Conservation (phyloP, 1,140 invertebrate species). For the Nebria ingens region DNA sequence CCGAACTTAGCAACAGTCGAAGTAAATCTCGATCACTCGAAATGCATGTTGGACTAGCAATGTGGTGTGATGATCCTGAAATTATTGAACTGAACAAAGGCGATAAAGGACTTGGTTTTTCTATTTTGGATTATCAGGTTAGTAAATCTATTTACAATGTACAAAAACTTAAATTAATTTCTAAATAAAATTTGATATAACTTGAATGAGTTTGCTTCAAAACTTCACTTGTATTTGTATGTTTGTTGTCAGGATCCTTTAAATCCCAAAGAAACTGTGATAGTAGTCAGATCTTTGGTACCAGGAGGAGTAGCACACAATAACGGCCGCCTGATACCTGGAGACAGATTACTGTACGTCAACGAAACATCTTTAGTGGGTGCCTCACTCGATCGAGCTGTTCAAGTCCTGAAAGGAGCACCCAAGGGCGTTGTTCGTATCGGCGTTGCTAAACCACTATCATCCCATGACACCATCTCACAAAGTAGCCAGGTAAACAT, state of each 20-base stretch:
- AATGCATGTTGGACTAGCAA: conserved; percentile 71
- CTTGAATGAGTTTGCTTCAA: not conserved
- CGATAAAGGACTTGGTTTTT: conserved; percentile 79
- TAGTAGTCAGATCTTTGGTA: conserved; percentile 79
- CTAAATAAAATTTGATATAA: not conserved
- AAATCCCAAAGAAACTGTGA: conserved; percentile 72
- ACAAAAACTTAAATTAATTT: not conserved
- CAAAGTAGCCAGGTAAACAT: conserved; percentile 44
- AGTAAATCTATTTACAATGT: conserved; percentile 15
- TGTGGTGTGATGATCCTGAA: conserved; percentile 77
- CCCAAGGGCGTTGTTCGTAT: conserved; percentile 68
- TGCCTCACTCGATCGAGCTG: conserved; percentile 69
- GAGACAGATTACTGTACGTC: conserved; percentile 74
- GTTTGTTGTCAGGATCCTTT: conserved; percentile 55
- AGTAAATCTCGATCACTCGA: conserved; percentile 72
- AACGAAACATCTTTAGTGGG: conserved; percentile 69
- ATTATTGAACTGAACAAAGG: conserved; percentile 74
- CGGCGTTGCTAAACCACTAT: conserved; percentile 77
- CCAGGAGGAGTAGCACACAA: conserved; percentile 72
- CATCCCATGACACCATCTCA: conserved; percentile 50
- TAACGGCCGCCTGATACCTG: conserved; percentile 72
- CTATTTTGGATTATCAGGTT: conserved; percentile 85
- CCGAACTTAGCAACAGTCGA: conserved; percentile 42
- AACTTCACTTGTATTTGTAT: conserved; percentile 3
- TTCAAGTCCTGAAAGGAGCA: conserved; percentile 67